phyloP scores from a whole-genome alignment of 1,140 invertebrate species.

The Drosophila orosa region DNA sequence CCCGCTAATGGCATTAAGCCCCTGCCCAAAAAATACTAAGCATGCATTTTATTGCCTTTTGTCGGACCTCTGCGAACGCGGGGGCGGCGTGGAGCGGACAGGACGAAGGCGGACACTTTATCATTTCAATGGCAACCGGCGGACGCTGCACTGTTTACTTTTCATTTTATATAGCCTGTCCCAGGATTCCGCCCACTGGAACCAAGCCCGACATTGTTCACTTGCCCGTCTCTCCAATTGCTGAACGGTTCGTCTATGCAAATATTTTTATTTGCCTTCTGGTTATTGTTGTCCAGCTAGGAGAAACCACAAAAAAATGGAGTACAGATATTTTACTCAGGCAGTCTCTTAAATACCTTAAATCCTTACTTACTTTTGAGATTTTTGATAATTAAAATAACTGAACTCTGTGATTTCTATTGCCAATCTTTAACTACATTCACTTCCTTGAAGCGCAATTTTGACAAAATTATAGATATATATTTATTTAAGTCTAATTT shows the following conservation, averaged over 20 bases:
- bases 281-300: slow-evolving; percentile 64
- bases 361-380: background rate
- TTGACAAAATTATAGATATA: background rate
- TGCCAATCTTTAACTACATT: background rate
- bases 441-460: background rate
- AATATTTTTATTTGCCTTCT: slow-evolving; percentile 78
- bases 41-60: slow-evolving; percentile 82
- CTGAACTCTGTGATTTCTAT: no score
- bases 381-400: background rate
- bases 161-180: slow-evolving; percentile 62
- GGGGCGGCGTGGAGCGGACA: background rate
- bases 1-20: slow-evolving; percentile 70
- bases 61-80: slow-evolving; percentile 33
- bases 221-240: slow-evolving; percentile 69
- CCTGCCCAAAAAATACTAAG: slow-evolving; percentile 60
- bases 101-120: slow-evolving; percentile 63
- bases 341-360: background rate
- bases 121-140: slow-evolving; percentile 75
- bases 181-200: slow-evolving; percentile 13
- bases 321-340: background rate
- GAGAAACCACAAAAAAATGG: slow-evolving; percentile 35
- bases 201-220: slow-evolving; percentile 47
- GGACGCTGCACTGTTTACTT: slow-evolving; percentile 75
- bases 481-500: no score
- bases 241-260: slow-evolving; percentile 73